Conservation (phyloP, 1,140 invertebrate species). For the Acromyrmex charruanus region DNA sequence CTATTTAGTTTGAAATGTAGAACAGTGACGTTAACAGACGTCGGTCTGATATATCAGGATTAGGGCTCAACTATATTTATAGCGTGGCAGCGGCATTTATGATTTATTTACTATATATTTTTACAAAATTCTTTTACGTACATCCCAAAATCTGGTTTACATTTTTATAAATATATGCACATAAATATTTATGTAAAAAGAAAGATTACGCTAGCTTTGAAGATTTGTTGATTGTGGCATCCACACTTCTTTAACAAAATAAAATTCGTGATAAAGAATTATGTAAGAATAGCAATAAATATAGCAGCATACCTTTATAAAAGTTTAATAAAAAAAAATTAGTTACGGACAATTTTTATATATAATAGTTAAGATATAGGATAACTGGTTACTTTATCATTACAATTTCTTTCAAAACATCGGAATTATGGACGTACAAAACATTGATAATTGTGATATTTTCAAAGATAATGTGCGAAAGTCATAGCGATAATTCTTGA, state of each 20-base stretch:
- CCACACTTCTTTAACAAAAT: background rate
- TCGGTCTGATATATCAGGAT: conserved; percentile 54
- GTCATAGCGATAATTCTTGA: conserved; percentile 4
- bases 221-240: background rate
- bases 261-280: background rate
- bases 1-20: conserved; percentile 52
- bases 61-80: conserved; percentile 52
- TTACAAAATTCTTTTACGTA: conserved; percentile 7
- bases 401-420: background rate
- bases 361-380: background rate
- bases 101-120: conserved; percentile 53
- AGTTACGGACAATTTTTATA: background rate
- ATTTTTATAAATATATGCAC: conserved; percentile 42
- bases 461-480: background rate
- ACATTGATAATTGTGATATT: background rate
- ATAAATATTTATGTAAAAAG: background rate
- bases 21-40: conserved; percentile 52
- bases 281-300: background rate
- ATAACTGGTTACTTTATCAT: background rate
- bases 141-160: conserved; percentile 34
- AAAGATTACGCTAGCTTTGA: background rate
- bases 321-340: background rate
- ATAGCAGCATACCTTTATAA: background rate
- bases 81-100: conserved; percentile 21
- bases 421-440: too few species aligned